Evolutionary conservation across 2,888 invertebrate genomes (phyloP).

Genomic region (Plebejus anna): DNA sequence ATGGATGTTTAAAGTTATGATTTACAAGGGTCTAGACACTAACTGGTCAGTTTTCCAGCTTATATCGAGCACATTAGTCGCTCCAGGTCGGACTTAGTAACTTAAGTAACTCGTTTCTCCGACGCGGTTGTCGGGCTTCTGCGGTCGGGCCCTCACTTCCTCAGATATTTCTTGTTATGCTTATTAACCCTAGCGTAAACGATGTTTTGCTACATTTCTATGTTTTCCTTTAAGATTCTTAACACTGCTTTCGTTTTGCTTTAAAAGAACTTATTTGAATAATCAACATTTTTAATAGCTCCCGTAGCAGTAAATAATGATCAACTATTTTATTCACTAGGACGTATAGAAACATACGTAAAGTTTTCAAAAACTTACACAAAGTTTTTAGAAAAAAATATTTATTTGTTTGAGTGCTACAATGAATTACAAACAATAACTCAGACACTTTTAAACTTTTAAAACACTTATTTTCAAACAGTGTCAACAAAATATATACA

Average conservation of each 20-base stretch:
- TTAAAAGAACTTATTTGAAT: not conserved
- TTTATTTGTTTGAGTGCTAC: too few species aligned
- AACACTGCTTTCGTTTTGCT: conserved; percentile 11
- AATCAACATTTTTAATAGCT: not conserved
- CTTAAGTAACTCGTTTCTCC: conserved; percentile 43
- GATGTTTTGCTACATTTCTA: conserved; percentile 31
- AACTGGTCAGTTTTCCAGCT: conserved; percentile 20
- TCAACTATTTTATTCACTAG: too few species aligned
- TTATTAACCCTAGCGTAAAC: conserved; percentile 34
- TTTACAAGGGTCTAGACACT: not conserved
- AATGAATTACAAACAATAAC: too few species aligned
- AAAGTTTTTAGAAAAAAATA: too few species aligned
- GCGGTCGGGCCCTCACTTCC: conserved; percentile 65
- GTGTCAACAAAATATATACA: not conserved
- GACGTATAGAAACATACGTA: too few species aligned
- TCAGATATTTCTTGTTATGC: conserved; percentile 50
- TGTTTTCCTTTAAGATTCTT: conserved; percentile 26
- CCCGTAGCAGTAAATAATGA: too few species aligned
- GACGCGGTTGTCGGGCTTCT: conserved; percentile 63
- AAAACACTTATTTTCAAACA: not conserved
- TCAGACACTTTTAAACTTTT: too few species aligned
- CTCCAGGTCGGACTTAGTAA: conserved; percentile 42
- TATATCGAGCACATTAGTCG: conserved; percentile 30
- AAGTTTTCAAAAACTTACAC: too few species aligned
- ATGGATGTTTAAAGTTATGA: not conserved